These are phyloP conservation scores for Trachythela sp. DNA, from an alignment of 64 coral and sea anemone genomes.

Conservation along the genomic window DNA sequence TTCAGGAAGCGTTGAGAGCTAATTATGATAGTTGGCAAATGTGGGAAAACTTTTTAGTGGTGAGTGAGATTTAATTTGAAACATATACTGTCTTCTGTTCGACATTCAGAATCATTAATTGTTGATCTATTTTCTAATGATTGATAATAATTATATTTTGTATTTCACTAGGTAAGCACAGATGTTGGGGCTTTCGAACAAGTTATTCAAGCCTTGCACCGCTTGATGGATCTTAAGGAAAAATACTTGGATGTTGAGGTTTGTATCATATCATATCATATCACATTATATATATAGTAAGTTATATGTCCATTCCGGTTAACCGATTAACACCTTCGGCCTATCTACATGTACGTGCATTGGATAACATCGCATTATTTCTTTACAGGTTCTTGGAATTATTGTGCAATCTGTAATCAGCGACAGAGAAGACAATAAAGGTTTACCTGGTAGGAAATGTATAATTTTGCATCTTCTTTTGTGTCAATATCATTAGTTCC, in stretches of 20 bases:
- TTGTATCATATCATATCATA: background rate
- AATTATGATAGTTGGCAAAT: constrained; percentile 86
- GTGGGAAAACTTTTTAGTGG: constrained; percentile 93
- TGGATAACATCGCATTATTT: background rate
- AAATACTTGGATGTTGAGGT: constrained; percentile 90
- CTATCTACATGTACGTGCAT: too few relatives aligned
- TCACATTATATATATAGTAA: too few relatives aligned
- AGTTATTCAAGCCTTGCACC: constrained; percentile 70
- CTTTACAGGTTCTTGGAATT: constrained; percentile 61
- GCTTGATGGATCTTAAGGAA: constrained; percentile 79
- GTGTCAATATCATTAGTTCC: too few relatives aligned
- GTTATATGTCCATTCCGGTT: too few relatives aligned
- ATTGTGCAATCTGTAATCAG: constrained; percentile 70
- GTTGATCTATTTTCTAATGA: background rate
- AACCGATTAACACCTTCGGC: too few relatives aligned
- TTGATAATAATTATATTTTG: background rate
- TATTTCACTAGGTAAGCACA: constrained; percentile 63
- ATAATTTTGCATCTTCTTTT: background rate
- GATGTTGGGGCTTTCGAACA: constrained; percentile 73
- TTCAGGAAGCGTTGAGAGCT: constrained; percentile 67
- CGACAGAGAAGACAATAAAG: constrained; percentile 50
- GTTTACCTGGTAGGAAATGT: background rate
- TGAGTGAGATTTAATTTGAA: background rate
- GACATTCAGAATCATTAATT: background rate
- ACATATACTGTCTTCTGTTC: background rate